These are phyloP conservation scores for Martes martes DNA, from an alignment of 2,113 vertebrate genomes.

Conservation along the genomic window DNA sequence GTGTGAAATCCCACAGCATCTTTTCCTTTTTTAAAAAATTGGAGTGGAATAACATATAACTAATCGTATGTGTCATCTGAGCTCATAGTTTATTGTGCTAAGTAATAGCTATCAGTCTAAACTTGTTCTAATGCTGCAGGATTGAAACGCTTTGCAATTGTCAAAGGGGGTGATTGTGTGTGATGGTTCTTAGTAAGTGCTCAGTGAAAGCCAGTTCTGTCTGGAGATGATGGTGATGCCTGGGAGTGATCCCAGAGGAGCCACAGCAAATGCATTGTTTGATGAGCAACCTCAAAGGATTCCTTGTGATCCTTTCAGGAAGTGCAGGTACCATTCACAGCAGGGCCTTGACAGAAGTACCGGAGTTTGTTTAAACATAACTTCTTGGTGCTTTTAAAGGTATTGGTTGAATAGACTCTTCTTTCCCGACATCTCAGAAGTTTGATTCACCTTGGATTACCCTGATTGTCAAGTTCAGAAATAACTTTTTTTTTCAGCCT, in stretches of 20 bases:
- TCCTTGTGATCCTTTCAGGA: not conserved
- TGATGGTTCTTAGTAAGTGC: not conserved
- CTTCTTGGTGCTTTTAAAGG: not conserved
- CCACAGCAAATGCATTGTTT: not conserved
- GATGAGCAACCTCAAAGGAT: not conserved
- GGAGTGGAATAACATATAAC: conserved; percentile 62
- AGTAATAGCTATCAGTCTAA: conserved; percentile 40
- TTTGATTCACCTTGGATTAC: not conserved
- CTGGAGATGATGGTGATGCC: not conserved
- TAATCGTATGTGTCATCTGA: conserved; percentile 14
- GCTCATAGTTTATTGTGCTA: conserved; percentile 45
- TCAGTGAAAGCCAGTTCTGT: not conserved
- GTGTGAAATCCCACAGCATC: conserved; percentile 42
- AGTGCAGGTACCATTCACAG: not conserved
- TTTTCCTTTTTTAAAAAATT: conserved; percentile 55
- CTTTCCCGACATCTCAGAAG: not conserved
- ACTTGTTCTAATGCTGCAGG: not conserved
- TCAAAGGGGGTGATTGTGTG: not conserved
- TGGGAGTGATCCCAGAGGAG: not conserved
- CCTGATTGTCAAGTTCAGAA: not conserved
- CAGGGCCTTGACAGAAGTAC: not conserved
- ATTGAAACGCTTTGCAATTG: not conserved
- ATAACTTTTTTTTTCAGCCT: not conserved
- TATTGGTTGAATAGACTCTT: not conserved
- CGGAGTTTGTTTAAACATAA: not conserved